phyloP scores from a whole-genome alignment of 2,113 vertebrate species.

The Irena cyanogastra region DNA sequence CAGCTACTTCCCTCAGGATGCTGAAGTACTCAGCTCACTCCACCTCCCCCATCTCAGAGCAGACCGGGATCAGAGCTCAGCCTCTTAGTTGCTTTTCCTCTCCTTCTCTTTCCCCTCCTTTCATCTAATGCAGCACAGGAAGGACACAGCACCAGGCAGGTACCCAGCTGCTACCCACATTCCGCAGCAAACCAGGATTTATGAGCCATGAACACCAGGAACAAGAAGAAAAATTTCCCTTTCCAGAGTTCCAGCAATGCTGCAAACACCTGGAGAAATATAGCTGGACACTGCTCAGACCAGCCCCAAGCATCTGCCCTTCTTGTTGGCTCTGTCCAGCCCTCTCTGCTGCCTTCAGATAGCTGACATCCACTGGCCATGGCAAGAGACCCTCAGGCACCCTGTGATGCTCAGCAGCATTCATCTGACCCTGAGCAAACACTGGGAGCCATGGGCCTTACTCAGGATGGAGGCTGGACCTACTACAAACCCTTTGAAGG shows the following conservation, averaged over 20 bases:
- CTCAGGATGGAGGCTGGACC: background rate
- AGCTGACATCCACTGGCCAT: background rate
- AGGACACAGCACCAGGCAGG: background rate
- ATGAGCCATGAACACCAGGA: background rate
- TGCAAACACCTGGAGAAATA: background rate
- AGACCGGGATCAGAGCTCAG: background rate
- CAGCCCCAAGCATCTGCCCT: fast-evolving
- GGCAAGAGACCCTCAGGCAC: background rate
- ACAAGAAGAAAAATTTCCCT: background rate
- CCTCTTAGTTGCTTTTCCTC: background rate
- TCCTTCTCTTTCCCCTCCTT: background rate
- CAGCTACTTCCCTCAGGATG: background rate
- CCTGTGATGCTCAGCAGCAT: background rate
- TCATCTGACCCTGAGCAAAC: background rate
- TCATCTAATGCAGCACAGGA: background rate
- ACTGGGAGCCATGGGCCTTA: background rate
- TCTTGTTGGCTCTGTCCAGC: background rate
- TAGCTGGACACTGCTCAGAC: background rate
- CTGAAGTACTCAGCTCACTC: background rate
- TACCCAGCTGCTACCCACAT: background rate
- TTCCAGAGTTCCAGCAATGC: background rate
- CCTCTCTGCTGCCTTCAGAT: background rate
- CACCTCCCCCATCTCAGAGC: background rate
- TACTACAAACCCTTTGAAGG: background rate
- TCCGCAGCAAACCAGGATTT: background rate